A percentile compares a stretch with the other conserved stretches of the same genome.
These are phyloP conservation scores for Ormyrus thymus DNA, from an alignment of 2,888 invertebrate species.

Conservation along the genomic window DNA sequence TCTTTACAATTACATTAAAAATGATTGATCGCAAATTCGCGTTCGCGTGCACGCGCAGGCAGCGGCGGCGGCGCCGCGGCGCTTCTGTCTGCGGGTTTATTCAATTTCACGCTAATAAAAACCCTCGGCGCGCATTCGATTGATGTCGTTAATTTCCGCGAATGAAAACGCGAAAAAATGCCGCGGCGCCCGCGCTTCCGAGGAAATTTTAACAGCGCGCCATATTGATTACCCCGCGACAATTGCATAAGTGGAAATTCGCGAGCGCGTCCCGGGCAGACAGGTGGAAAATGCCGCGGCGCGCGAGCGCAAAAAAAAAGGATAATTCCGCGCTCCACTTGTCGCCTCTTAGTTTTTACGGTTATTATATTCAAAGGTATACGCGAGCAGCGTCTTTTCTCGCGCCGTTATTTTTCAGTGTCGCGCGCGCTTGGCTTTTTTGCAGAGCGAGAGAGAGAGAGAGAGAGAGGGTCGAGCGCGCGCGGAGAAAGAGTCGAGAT, in stretches of 20 bases:
- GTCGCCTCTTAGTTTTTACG: not conserved
- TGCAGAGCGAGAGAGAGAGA: no score
- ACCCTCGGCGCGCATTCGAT: constrained; percentile 18
- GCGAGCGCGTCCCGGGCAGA: not conserved
- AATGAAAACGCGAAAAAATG: not conserved
- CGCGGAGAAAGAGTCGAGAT: constrained; percentile 42
- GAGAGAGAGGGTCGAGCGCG: not conserved
- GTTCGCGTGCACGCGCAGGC: not conserved
- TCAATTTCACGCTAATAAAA: constrained; percentile 43
- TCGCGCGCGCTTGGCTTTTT: not conserved
- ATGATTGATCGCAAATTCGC: constrained; percentile 34
- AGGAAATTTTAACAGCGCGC: not conserved
- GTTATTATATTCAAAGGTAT: constrained; percentile 12
- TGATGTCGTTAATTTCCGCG: constrained; percentile 19
- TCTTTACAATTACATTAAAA: constrained; percentile 18
- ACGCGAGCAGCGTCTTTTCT: not conserved
- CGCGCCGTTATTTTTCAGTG: constrained; percentile 11
- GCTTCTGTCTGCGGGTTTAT: not conserved
- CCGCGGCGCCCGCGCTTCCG: no score
- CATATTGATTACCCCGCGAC: constrained; percentile 38
- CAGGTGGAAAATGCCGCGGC: constrained; percentile 20
- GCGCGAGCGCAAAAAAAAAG: not conserved
- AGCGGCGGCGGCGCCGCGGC: no score
- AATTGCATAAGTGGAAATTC: constrained; percentile 16
- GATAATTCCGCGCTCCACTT: constrained; percentile 12